Evolutionary conservation across 1,140 invertebrate species (phyloP), one percentile per base, ranked within the genome.

Genomic region (Apis dorsata): DNA sequence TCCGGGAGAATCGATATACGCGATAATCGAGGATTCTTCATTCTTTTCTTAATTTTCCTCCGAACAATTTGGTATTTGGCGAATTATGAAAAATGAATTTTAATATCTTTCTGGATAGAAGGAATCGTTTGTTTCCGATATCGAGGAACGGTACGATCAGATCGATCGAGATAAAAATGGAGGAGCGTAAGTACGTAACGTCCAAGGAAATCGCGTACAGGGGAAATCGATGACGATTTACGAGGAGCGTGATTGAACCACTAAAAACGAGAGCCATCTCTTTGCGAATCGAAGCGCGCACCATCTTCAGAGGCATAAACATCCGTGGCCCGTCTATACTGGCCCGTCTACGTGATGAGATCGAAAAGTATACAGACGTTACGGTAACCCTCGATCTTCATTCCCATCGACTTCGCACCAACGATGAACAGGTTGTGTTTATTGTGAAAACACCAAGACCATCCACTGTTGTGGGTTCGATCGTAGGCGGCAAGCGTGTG

Each of bases 391-490:
- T 44, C 57, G 60, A 62, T 81, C 49, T 85, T 81, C 51, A 44
- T 57, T 76, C 66, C 76, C 62, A 49, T 78, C 77, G 84, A 87
- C 89, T 91, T 89, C 82, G 79, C 85, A 83, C 79, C 85, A 82
- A 78, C 84, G 85, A 70, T 85, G 91, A 88, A 90, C 93, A 93
- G 92, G 93, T 93, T 92, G 91, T 93, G 91, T 94, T 94, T 93
- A 92, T 92, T 92, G 66, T 93, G 90, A 93, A 93, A 94, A 93
- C 91, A 93, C 79, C 76, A 85, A 60, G 83, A 87, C 78, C 79
- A 75, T 81, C 78, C 79, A 75, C 83, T 75, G 80, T 63, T 68
- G 66, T 69, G 57, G 83, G 84, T 76, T 55, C 86, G 86, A 87
- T 85, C 83, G 83, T 66, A 55, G 49, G 34, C 12, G 63, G 53